Conservation (phyloP, 2,113 vertebrate genomes). For the Equus przewalskii region DNA sequence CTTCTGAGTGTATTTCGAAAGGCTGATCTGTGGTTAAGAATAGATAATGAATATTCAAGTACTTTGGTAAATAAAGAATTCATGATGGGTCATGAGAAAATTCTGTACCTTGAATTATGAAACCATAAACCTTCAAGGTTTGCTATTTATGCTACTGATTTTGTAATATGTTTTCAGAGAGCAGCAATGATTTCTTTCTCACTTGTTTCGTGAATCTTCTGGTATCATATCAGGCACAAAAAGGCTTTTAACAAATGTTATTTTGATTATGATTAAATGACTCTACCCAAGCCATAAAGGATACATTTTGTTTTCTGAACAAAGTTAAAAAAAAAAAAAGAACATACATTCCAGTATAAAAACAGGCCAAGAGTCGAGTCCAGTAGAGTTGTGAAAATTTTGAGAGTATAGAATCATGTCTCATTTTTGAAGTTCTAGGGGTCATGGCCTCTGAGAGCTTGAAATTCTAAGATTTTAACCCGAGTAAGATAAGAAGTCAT, state of each 20-base stretch:
- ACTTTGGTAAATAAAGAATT: background rate
- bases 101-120: background rate
- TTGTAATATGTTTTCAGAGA: background rate
- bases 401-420: background rate
- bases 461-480: conserved; percentile 49
- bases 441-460: background rate
- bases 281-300: background rate
- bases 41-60: background rate
- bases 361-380: background rate
- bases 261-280: conserved; percentile 17
- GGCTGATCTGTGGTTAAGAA: background rate
- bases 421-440: conserved; percentile 1
- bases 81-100: background rate
- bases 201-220: conserved; percentile 2
- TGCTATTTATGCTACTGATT: background rate
- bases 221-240: conserved; percentile 26
- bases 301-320: background rate
- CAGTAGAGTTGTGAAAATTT: background rate
- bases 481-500: background rate
- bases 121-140: background rate
- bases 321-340: background rate
- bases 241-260: conserved; percentile 3
- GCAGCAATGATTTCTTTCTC: background rate
- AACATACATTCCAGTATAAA: conserved; percentile 1
- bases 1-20: conserved; percentile 42